Conservation (phyloP, 2,888 invertebrate genomes). For the Hirtodrosophila duncani region DNA sequence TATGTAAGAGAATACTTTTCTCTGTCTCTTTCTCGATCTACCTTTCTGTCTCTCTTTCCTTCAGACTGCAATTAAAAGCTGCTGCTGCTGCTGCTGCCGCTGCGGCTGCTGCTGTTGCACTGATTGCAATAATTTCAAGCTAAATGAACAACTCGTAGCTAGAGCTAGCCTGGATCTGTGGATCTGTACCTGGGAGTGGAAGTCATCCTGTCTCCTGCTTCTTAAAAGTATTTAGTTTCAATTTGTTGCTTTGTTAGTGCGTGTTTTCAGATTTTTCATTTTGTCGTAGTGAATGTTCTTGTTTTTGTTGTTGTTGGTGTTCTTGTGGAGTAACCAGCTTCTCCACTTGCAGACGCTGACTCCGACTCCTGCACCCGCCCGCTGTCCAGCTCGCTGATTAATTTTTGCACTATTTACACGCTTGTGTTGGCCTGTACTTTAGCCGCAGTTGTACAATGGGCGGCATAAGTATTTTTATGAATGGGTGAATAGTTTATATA, state of each 20-base stretch:
- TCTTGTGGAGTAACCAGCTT: conserved; percentile 21
- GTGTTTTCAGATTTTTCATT: conserved; percentile 65
- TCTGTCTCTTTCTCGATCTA: neutral
- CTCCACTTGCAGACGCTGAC: conserved; percentile 1
- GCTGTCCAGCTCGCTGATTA: conserved; percentile 57
- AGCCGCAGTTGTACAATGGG: conserved; percentile 4
- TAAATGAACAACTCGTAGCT: conserved; percentile 58
- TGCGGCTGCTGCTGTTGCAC: conserved; percentile 42
- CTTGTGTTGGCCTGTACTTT: conserved; percentile 48
- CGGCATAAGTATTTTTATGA: no score
- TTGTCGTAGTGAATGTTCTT: conserved; percentile 24
- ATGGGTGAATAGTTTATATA: no score
- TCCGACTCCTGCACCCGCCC: conserved; percentile 8
- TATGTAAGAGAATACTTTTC: conserved; percentile 12
- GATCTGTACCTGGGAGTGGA: conserved; percentile 14
- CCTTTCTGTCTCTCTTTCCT: conserved; percentile 3
- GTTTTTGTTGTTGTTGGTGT: neutral
- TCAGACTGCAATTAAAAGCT: conserved; percentile 56
- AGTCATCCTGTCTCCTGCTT: conserved; percentile 33
- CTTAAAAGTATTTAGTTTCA: conserved; percentile 77
- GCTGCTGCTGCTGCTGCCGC: conserved; percentile 29
- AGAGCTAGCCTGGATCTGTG: conserved; percentile 18
- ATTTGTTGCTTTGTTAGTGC: conserved; percentile 76
- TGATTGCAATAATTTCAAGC: conserved; percentile 73
- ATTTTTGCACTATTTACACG: conserved; percentile 75